Percentiles rank a stretch among this genome's conserved stretches.
These are phyloP conservation scores for Bubo bubo DNA, from an alignment of 2,113 vertebrate genomes.

Conservation along the genomic window DNA sequence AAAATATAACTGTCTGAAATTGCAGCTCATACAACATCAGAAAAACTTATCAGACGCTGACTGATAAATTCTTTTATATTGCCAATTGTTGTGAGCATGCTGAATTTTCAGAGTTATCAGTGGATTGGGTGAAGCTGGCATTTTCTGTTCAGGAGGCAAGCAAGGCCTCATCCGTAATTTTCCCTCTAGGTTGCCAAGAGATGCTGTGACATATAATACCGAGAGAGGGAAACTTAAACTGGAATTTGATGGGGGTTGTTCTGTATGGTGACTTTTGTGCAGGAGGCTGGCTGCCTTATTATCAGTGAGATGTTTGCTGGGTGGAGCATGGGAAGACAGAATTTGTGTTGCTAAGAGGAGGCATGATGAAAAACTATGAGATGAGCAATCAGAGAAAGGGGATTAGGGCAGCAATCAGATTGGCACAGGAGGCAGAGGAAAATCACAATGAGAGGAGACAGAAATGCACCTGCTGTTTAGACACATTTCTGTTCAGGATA, in stretches of 20 bases:
- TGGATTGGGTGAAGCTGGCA: neutral
- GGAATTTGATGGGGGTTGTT: accelerated
- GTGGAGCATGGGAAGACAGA: neutral
- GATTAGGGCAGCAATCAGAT: neutral
- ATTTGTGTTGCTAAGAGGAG: neutral
- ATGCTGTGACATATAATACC: neutral
- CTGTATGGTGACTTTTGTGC: neutral
- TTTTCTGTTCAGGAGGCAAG: neutral
- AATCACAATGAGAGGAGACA: neutral
- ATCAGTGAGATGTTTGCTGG: neutral
- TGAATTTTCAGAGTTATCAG: neutral
- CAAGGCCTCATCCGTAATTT: neutral
- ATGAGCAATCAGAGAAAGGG: neutral
- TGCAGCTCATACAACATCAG: neutral
- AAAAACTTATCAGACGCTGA: neutral
- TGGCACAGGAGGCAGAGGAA: neutral
- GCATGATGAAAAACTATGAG: neutral
- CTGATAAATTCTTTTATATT: neutral
- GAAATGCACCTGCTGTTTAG: neutral
- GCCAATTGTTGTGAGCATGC: accelerated
- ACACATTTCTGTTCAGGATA: neutral
- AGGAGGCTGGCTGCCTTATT: neutral
- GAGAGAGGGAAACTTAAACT: accelerated
- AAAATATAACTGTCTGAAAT: neutral
- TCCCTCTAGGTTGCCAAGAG: neutral